Percentiles rank a stretch among this genome's conserved stretches.
Conservation (phyloP, 2,797 vertebrate genomes). For the Premnoplex brunnescens region DNA sequence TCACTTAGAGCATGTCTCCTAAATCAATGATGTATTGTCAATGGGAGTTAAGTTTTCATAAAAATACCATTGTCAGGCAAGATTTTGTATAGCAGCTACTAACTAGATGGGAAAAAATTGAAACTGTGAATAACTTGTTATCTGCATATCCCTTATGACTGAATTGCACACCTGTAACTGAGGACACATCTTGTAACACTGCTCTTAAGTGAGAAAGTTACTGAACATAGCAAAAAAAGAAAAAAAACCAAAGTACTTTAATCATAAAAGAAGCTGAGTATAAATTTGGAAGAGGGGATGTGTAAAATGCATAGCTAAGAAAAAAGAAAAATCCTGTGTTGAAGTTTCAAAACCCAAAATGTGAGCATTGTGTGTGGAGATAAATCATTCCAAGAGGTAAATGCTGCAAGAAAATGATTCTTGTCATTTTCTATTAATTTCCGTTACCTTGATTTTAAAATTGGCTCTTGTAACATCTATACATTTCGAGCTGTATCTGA, state of each 20-base stretch:
- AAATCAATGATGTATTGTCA: neutral
- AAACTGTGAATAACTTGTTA: conserved; percentile 1
- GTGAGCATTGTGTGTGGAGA: neutral
- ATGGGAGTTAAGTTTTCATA: conserved; percentile 1
- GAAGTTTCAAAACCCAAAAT: neutral
- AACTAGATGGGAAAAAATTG: neutral
- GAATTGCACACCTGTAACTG: neutral
- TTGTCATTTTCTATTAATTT: neutral
- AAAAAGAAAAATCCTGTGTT: neutral
- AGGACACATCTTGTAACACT: neutral
- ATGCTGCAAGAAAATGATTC: conserved; percentile 2
- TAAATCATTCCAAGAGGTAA: conserved; percentile 47
- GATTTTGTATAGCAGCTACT: neutral
- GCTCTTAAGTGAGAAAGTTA: neutral
- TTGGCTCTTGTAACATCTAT: neutral
- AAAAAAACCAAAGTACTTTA: neutral
- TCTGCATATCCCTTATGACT: neutral
- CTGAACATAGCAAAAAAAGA: neutral
- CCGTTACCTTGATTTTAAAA: conserved; percentile 32
- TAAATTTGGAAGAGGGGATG: neutral
- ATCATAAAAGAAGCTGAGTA: neutral
- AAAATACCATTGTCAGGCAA: neutral
- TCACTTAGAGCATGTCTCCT: neutral
- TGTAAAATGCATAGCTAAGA: neutral
- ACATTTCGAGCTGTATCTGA: neutral